Percentiles rank a stretch among this genome's conserved stretches.
Conservation (phyloP, 2,888 invertebrate genomes). For the Acanthoscelides obtectus region DNA sequence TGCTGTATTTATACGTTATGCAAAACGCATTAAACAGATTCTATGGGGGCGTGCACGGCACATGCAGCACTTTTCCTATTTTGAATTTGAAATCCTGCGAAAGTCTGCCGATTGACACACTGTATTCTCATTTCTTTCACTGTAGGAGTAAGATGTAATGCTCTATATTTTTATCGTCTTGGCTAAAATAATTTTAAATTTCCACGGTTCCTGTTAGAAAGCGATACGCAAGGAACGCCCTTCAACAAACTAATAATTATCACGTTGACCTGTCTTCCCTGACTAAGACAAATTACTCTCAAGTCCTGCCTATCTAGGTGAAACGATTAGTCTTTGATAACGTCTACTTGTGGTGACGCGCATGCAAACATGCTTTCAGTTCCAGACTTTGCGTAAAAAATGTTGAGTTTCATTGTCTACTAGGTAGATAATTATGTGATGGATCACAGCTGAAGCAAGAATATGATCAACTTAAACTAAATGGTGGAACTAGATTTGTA, state of each 20-base stretch:
- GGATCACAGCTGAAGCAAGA: neutral
- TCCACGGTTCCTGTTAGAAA: neutral
- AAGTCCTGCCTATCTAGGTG: neutral
- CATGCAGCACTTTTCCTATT: no score
- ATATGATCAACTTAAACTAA: no score
- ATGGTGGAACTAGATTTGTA: no score
- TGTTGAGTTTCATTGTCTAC: neutral
- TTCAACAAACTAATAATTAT: neutral
- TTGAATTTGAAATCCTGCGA: no score
- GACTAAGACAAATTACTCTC: neutral
- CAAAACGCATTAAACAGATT: no score
- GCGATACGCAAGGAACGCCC: neutral
- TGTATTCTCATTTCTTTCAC: no score
- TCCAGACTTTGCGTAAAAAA: neutral
- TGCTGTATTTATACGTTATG: no score
- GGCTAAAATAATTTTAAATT: neutral
- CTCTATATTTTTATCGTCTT: no score
- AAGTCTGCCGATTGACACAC: no score
- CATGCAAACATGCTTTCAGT: neutral
- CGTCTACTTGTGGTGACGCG: neutral
- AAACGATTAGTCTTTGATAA: neutral
- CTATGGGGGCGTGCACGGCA: no score
- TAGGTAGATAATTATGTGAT: neutral
- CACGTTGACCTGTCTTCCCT: neutral
- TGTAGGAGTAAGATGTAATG: no score